phyloP scores from a whole-genome alignment of 2,888 invertebrate genomes.

The Osmoderma eremita region DNA sequence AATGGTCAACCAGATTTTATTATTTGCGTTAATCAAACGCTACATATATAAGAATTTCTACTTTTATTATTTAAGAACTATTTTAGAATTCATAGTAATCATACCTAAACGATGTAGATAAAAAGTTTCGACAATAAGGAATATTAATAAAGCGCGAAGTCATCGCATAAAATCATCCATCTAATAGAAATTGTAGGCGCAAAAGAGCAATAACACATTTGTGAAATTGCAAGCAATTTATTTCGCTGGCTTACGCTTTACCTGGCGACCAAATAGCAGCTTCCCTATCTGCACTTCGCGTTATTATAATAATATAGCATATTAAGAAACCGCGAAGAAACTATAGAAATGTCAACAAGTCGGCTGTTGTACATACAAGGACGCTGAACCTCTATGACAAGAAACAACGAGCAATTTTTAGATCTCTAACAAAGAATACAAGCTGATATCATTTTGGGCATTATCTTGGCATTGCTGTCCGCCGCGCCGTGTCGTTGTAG shows the following conservation, averaged over 20 bases:
- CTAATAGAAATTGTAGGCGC: slow-evolving; percentile 23
- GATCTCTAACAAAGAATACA: slow-evolving; percentile 11
- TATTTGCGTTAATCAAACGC: no score
- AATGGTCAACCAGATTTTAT: no score
- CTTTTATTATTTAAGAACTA: no score
- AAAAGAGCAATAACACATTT: slow-evolving; percentile 38
- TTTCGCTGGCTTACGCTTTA: slow-evolving; percentile 54
- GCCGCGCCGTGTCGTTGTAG: not conserved
- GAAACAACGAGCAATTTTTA: slow-evolving; percentile 21
- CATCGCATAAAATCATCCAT: slow-evolving; percentile 32
- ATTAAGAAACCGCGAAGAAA: slow-evolving; percentile 49
- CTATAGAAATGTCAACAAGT: slow-evolving; percentile 54
- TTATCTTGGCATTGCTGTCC: slow-evolving; percentile 11
- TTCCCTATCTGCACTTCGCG: slow-evolving; percentile 45
- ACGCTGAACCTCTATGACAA: slow-evolving; percentile 32
- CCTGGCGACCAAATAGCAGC: not conserved
- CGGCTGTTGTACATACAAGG: slow-evolving; percentile 40
- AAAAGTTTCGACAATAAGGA: slow-evolving; percentile 34
- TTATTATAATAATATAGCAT: slow-evolving; percentile 57
- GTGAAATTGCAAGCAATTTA: slow-evolving; percentile 51
- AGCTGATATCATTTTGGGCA: slow-evolving; percentile 12
- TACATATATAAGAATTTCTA: no score
- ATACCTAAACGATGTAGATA: no score
- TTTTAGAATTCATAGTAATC: no score
- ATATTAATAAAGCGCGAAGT: slow-evolving; percentile 25